Conservation (phyloP, 92 coral and sea anemone genomes). For the Umimayanthus kanabou region DNA sequence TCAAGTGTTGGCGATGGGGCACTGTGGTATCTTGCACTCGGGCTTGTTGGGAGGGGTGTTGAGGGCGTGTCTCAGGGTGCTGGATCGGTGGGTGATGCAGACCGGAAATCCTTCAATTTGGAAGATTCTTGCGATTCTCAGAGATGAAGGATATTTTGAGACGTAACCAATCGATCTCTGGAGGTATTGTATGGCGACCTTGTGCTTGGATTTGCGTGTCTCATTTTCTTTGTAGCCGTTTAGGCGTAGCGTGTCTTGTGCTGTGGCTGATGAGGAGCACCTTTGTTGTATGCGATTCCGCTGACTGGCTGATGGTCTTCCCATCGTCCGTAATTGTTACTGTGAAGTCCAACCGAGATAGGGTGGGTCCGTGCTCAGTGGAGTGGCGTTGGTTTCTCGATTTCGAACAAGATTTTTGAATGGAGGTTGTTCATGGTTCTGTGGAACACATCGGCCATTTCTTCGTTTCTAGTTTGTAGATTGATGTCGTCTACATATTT, state of each 20-base stretch:
- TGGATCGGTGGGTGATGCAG: conserved; percentile 14
- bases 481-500: conserved; percentile 45
- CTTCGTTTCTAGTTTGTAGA: conserved; percentile 25
- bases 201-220: not conserved
- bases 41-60: not conserved
- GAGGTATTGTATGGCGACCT: not conserved
- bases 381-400: conserved; percentile 11
- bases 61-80: conserved; percentile 22
- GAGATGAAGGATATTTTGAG: conserved; percentile 1
- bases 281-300: conserved; percentile 9
- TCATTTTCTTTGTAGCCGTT: not conserved
- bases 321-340: conserved; percentile 5
- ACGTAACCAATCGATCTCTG: not conserved
- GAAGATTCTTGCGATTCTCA: conserved; percentile 3
- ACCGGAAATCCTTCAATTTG: not conserved
- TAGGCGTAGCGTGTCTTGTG: not conserved
- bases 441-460: conserved; percentile 32
- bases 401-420: not conserved
- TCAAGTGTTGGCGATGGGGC: too few relatives aligned
- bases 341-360: conserved; percentile 31
- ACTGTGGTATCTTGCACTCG: too few relatives aligned
- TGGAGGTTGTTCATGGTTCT: conserved; percentile 4
- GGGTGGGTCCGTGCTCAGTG: not conserved
- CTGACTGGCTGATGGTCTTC: not conserved
- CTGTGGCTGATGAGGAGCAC: not conserved